Evolutionary conservation across 2,113 vertebrate species (phyloP), one percentile per base, ranked within the genome.

Genomic region (Peromyscus leucopus): DNA sequence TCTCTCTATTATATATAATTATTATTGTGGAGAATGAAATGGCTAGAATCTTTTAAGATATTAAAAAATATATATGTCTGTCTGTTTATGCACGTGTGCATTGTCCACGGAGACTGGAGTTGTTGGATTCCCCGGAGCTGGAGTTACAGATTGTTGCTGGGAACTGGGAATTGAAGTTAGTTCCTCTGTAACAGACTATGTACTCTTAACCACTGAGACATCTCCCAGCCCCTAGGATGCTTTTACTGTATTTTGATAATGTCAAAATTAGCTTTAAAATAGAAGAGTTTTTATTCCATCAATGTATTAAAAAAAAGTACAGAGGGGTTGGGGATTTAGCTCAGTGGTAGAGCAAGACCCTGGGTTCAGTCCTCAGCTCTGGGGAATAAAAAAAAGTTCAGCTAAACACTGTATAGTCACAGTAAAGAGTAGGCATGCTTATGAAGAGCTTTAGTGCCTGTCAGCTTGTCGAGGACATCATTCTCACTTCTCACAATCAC

Each of bases 251-350:
- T 42, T 87, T 93, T 87, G 75, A 72, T 36, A 85, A 91, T 26
- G 89, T 71, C 17, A 93, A 92, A 93, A 91, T 42, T 91, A 48
- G 76, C 36, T 86, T 72, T 46, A 80, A 83, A 80, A 46, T 78
- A 93, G 28, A 87, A 74, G 65, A 24, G 16, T 72, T 82, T 24
- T 51, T 31, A 76, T 86, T 75, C 4, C 65, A 90, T 61, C 90
- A 86, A 63, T 63, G 4, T 65, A 86, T 80, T 63, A 67, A 57
- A 92, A 96, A 75, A 67, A 72, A 46, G 46, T 46, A 46, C 46
- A 46, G 46, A 46, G 46, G 46, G 46, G 46, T 46, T 46, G 46
- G 46, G 46, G 46, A 46, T 46, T 46, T 46, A 46, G 46, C 46
- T 46, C 46, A 46, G 46, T 46, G 46, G 46, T 46, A 3, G 46